phyloP scores from a whole-genome alignment of 1,140 invertebrate genomes.

The Limonius californicus region DNA sequence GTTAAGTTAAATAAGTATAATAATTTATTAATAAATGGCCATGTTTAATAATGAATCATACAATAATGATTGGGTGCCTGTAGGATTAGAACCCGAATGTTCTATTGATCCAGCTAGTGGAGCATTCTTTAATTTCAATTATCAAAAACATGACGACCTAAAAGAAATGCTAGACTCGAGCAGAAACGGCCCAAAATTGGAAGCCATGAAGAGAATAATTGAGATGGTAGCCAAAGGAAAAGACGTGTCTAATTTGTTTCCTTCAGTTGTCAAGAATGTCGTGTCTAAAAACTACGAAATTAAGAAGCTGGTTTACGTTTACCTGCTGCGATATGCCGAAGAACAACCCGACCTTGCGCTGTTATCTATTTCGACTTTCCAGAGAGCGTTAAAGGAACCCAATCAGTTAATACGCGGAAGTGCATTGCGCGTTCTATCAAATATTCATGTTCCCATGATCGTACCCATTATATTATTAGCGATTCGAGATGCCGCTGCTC shows the following conservation, averaged over 20 bases:
- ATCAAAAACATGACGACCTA: no score
- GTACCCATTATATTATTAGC: constrained; percentile 98
- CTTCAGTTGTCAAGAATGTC: constrained; percentile 99
- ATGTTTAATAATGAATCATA: no score
- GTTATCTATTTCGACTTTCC: constrained; percentile 97
- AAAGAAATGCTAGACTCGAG: no score
- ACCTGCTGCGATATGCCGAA: constrained; percentile 96
- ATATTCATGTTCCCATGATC: constrained; percentile 95
- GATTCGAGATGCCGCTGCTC: constrained; percentile 91
- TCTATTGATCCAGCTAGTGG: no score
- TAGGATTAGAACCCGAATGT: no score
- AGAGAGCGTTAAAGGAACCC: constrained; percentile 96
- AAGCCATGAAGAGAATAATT: no score
- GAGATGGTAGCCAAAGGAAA: no score
- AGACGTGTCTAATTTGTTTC: constrained; percentile 97
- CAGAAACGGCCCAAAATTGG: no score
- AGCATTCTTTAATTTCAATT: no score
- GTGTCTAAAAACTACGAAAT: constrained; percentile 99
- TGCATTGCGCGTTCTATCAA: constrained; percentile 94
- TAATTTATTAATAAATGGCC: no score
- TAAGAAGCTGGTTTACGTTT: constrained; percentile 98
- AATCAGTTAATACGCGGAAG: constrained; percentile 97
- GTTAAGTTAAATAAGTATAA: no score
- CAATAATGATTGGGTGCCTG: no score
- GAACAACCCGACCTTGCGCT: constrained; percentile 97